A percentile compares a stretch with the other conserved stretches of the same genome.
Conservation (phyloP, 2,797 vertebrate genomes). For the Betta splendens region DNA sequence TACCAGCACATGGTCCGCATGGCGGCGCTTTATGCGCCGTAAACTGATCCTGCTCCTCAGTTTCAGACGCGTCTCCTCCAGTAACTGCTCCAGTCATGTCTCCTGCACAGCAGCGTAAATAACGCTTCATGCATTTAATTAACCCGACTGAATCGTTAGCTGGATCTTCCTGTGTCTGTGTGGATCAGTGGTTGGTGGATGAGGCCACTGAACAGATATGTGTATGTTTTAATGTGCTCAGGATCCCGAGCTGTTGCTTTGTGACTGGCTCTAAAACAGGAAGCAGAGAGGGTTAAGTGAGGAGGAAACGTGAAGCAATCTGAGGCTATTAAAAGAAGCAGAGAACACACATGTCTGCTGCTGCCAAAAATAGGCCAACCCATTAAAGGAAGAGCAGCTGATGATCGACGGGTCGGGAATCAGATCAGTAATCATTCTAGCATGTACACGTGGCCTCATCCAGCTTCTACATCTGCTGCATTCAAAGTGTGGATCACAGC, state of each 20-base stretch:
- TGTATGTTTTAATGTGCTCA: slow-evolving; percentile 38
- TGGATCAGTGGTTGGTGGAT: slow-evolving; percentile 20
- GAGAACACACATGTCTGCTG: slow-evolving; percentile 44
- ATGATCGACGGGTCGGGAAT: too few species aligned
- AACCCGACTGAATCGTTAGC: slow-evolving; percentile 14
- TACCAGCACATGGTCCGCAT: too few species aligned
- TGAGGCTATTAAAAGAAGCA: slow-evolving; percentile 54
- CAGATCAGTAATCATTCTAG: too few species aligned
- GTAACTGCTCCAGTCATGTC: too few species aligned
- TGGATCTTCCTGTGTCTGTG: slow-evolving; percentile 4
- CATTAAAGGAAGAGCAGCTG: background rate
- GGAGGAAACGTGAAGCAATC: slow-evolving; percentile 23
- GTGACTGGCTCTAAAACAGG: slow-evolving; percentile 7
- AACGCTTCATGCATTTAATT: slow-evolving; percentile 26
- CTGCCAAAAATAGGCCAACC: slow-evolving; percentile 39
- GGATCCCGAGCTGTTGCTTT: slow-evolving; percentile 13
- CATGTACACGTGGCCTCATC: too few species aligned
- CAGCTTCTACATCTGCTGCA: too few species aligned
- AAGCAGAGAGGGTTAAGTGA: slow-evolving; percentile 9
- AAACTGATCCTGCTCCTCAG: too few species aligned
- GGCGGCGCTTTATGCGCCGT: too few species aligned
- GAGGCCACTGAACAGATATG: slow-evolving; percentile 23
- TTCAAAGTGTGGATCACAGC: too few species aligned
- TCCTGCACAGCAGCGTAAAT: too few species aligned
- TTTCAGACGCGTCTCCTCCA: too few species aligned